Base-by-base conservation (phyloP, 2,113 vertebrate genomes). In the Lagopus muta region DNA sequence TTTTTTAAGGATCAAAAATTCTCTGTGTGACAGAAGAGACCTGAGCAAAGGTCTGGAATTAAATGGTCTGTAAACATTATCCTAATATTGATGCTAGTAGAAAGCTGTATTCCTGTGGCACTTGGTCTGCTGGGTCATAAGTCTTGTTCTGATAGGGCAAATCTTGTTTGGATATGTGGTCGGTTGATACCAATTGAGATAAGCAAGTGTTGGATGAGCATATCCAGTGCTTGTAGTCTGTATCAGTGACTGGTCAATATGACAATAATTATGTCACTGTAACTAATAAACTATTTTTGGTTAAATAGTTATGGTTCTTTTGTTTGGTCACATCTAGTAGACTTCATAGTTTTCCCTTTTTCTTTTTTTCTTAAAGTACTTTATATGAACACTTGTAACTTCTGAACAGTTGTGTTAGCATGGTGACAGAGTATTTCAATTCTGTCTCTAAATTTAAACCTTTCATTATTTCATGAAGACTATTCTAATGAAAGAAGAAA, bases 121-220 rank as follows among this genome's bases (percentile, higher is more conserved):
- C 38, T 70, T 74, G 8, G 16, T 74, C n/a, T 70, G 43, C 38
- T 74, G 73, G 81, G 89, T 92, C 94, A 89, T 61, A 84, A 86
- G 89, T 84, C 81, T 52, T 95, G 80, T 90, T 95, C 94, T 88
- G 70, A 88, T 47, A 92, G 61, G 73, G 55, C 55, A 88, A 40
- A 70, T 71, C 47, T 57, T 94, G 93, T 95, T 90, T 92, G 86
- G 32, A 45, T 92, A 72, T 71, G 40, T 25, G 34, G 10, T 14
- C 22, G 18, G 50, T 16, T 61, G 70, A 82, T 94, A 34, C 57
- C 78, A 81, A 28, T 27, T 79, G 50, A 92, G 87, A 73, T 90
- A 90, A 72, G 38, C 7, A 19, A 34, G 50, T 55, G 66, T 75
- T 80, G 36, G 60, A 75, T 82, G 42, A 69, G 13, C 42, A 19